phyloP scores from a whole-genome alignment of 2,888 invertebrate genomes.

The Conomelus anceps region DNA sequence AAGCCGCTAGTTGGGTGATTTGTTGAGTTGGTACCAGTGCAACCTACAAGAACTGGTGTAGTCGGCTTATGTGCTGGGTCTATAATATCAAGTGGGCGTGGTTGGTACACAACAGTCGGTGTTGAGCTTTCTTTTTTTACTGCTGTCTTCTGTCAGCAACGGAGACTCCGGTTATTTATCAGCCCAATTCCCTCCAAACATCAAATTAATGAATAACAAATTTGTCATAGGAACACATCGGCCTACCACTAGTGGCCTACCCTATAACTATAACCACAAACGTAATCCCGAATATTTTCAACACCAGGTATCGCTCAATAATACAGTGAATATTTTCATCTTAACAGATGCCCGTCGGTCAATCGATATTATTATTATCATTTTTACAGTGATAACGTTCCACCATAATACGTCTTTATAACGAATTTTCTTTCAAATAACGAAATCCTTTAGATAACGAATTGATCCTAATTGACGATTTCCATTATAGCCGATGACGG shows the following conservation, averaged over 20 bases:
- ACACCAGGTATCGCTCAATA: no score
- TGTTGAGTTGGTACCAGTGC: not conserved
- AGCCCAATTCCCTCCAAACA: not conserved
- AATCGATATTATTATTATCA: no score
- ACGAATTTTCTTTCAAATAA: no score
- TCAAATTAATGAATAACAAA: not conserved
- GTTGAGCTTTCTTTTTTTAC: not conserved
- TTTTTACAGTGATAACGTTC: no score
- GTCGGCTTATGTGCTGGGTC: not conserved
- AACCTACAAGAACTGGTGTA: not conserved
- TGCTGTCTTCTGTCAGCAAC: not conserved
- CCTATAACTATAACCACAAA: not conserved
- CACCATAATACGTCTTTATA: no score
- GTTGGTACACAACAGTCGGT: not conserved
- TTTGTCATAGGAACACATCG: not conserved
- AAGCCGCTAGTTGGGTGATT: not conserved
- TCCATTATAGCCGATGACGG: not conserved
- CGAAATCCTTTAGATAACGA: no score
- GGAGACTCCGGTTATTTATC: not conserved
- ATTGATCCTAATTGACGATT: not conserved
- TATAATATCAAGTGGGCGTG: not conserved
- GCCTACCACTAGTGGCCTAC: not conserved
- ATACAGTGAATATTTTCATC: no score
- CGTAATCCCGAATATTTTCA: no score
- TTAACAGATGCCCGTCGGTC: no score